Evolutionary conservation across 1,140 invertebrate species (phyloP).

Genomic region (Pachyrhynchus sulphureomaculatus): DNA sequence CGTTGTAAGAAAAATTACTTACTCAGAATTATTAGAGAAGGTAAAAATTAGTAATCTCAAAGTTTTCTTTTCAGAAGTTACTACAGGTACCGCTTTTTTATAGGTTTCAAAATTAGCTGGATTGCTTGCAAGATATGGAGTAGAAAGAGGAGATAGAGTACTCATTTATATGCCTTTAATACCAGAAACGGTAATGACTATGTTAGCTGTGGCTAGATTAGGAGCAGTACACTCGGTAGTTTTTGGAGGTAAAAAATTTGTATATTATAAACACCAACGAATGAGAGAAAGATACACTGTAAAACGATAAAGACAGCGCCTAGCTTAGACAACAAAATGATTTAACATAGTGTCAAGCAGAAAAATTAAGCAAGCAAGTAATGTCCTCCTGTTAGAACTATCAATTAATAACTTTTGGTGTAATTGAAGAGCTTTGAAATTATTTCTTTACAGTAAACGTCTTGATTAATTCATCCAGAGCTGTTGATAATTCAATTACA

Average conservation of each 20-base stretch:
- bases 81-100: not conserved
- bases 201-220: slow-evolving; percentile 78
- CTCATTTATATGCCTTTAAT: slow-evolving; percentile 92
- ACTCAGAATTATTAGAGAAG: slow-evolving; percentile 75
- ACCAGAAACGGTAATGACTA: slow-evolving; percentile 82
- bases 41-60: slow-evolving; percentile 51
- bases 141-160: slow-evolving; percentile 74
- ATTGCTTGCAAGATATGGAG: slow-evolving; percentile 70
- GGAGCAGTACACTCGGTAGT: slow-evolving; percentile 87
- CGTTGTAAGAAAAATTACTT: slow-evolving; percentile 74
- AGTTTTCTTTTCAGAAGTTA: not conserved
- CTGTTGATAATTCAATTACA: too few relatives aligned
- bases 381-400: too few relatives aligned
- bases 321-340: too few relatives aligned
- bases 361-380: too few relatives aligned
- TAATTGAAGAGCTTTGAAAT: too few relatives aligned
- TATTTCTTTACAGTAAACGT: too few relatives aligned
- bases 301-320: too few relatives aligned
- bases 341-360: too few relatives aligned
- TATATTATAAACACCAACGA: too few relatives aligned
- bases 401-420: too few relatives aligned
- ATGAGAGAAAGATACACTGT: too few relatives aligned
- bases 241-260: slow-evolving; percentile 73
- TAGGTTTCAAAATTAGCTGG: slow-evolving; percentile 77
- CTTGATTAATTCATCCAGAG: too few relatives aligned